A percentile compares a stretch with the other conserved stretches of the same genome.
phyloP scores from a whole-genome alignment of 2,797 vertebrate genomes.

The Myotis findleyi region DNA sequence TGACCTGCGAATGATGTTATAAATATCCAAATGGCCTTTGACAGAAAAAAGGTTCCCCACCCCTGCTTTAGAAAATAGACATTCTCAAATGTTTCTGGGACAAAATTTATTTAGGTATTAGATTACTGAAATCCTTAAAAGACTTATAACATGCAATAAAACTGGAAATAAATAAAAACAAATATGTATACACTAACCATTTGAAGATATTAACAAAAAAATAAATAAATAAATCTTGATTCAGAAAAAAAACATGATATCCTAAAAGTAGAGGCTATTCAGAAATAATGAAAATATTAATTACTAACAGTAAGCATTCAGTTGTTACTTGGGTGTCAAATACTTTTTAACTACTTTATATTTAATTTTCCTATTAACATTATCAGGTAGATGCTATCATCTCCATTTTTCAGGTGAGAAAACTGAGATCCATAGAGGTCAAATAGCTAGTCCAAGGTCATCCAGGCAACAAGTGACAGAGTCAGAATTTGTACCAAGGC shows the following conservation, averaged over 20 bases:
- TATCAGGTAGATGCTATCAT: not conserved
- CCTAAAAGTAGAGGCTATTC: not conserved
- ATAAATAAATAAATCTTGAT: not conserved
- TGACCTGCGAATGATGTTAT: too few species aligned
- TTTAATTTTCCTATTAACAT: not conserved
- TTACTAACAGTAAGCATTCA: not conserved
- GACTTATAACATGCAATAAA: not conserved
- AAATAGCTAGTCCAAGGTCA: not conserved
- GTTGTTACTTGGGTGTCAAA: not conserved
- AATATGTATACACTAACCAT: not conserved
- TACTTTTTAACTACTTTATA: not conserved
- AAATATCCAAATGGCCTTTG: too few species aligned
- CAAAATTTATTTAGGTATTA: constrained; percentile 33
- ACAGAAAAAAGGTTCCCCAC: too few species aligned
- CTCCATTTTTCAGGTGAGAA: not conserved
- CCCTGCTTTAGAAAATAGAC: constrained; percentile 34
- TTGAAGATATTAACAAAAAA: not conserved
- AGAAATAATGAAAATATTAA: constrained; percentile 40
- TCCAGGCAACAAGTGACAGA: not conserved
- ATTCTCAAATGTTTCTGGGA: not conserved
- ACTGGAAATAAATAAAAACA: not conserved
- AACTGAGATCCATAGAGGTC: not conserved
- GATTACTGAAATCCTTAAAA: constrained; percentile 19
- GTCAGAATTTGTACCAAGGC: not conserved
- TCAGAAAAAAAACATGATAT: not conserved